phyloP scores from a whole-genome alignment of 2,888 invertebrate species.

The Dorcus parallelipipedus region DNA sequence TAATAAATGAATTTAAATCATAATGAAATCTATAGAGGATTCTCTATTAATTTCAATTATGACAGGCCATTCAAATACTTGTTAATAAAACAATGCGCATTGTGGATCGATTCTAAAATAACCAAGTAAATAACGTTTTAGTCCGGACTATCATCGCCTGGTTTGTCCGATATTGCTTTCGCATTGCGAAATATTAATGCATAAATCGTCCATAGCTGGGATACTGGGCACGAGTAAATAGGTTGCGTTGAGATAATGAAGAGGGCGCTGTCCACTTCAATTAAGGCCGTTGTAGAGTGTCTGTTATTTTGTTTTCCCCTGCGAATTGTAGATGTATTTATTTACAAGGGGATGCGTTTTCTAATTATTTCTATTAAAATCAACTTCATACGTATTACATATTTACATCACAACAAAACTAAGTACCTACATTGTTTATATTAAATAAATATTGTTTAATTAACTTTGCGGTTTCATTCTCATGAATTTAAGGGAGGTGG shows the following conservation, averaged over 20 bases:
- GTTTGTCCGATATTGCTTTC: neutral
- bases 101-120: slow-evolving; percentile 39
- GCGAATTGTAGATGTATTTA: slow-evolving; percentile 2
- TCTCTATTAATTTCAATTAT: slow-evolving; percentile 46
- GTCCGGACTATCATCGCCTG: slow-evolving; percentile 30
- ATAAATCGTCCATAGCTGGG: neutral
- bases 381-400: too few relatives aligned
- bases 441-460: too few relatives aligned
- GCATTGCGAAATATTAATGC: too few relatives aligned
- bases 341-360: too few relatives aligned
- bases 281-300: slow-evolving; percentile 43
- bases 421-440: too few relatives aligned
- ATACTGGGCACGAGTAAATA: slow-evolving; percentile 26
- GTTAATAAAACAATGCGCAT: slow-evolving; percentile 41
- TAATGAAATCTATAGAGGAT: slow-evolving; percentile 39
- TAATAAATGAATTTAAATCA: slow-evolving; percentile 32
- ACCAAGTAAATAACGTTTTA: slow-evolving; percentile 39
- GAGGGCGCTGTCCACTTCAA: slow-evolving; percentile 44
- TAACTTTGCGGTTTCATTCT: too few relatives aligned
- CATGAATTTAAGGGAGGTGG: too few relatives aligned
- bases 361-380: too few relatives aligned
- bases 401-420: too few relatives aligned
- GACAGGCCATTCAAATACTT: slow-evolving; percentile 39
- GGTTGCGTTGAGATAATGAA: slow-evolving; percentile 47
- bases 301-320: slow-evolving; percentile 36